Conservation (phyloP, 2,797 vertebrate genomes). For the Sebastes glaucus region DNA sequence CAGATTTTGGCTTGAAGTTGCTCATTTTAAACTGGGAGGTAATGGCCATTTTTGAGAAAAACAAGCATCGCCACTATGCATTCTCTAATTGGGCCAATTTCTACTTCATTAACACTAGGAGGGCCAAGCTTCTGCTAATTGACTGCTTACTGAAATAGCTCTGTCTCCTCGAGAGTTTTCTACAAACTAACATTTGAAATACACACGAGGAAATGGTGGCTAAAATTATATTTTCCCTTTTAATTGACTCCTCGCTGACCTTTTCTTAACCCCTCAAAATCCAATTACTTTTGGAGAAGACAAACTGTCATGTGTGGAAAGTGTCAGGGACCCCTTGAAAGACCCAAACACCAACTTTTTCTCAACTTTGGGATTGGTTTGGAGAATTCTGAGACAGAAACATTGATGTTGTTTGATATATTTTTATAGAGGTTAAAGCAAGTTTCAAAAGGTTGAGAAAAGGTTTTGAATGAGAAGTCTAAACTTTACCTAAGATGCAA, state of each 20-base stretch:
- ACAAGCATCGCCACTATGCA: conserved; percentile 7
- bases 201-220: not conserved
- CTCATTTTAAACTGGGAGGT: conserved; percentile 27
- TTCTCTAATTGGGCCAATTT: conserved; percentile 34
- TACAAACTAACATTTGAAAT: not conserved
- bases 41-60: conserved; percentile 16
- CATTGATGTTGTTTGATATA: not conserved
- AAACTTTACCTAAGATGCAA: not conserved
- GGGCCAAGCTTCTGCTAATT: conserved; percentile 18
- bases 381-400: not conserved
- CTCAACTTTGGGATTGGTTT: not conserved
- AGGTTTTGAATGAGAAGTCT: not conserved
- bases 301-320: not conserved
- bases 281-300: not conserved
- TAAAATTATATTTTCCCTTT: not conserved
- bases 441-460: not conserved
- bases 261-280: not conserved
- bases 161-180: not conserved
- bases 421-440: not conserved
- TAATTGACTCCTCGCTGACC: not conserved
- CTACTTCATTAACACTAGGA: conserved; percentile 39
- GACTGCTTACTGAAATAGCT: conserved; percentile 10
- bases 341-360: not conserved
- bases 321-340: not conserved
- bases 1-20: conserved; percentile 8